These are phyloP conservation scores for Rhinoraja longicauda DNA, from an alignment of 2,797 vertebrate species.

Conservation along the genomic window DNA sequence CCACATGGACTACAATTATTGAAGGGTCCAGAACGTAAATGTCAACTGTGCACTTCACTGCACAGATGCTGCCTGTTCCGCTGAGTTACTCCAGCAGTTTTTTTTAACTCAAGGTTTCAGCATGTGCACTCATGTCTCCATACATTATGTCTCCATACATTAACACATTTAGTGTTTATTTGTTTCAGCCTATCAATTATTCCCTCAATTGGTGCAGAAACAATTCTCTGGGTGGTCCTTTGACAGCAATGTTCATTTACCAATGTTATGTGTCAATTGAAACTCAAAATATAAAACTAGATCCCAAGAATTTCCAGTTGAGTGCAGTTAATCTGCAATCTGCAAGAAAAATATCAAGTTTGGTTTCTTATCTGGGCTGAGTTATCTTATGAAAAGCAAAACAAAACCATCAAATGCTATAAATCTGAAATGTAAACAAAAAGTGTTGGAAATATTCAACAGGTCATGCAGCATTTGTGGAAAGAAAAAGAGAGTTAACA, in stretches of 20 bases:
- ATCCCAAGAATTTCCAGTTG: neutral
- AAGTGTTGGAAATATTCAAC: no score
- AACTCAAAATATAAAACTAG: neutral
- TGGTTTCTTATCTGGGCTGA: neutral
- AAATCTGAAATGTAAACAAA: no score
- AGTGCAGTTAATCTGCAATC: neutral
- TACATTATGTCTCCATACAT: neutral
- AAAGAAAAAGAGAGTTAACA: no score
- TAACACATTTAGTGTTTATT: neutral
- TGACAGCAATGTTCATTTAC: neutral
- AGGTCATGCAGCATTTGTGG: no score
- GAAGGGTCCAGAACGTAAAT: no score
- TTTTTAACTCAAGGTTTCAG: no score
- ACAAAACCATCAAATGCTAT: no score
- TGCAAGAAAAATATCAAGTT: neutral
- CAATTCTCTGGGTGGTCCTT: neutral
- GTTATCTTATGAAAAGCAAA: neutral
- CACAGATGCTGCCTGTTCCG: no score
- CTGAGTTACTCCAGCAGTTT: no score
- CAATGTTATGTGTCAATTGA: neutral
- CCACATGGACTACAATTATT: neutral
- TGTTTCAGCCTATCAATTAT: neutral
- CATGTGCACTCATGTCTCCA: no score
- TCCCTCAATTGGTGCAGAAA: neutral
- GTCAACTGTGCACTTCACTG: no score